These are phyloP conservation scores for Pygmarrhopalites habei DNA, from an alignment of 1,140 invertebrate species.

Conservation along the genomic window DNA sequence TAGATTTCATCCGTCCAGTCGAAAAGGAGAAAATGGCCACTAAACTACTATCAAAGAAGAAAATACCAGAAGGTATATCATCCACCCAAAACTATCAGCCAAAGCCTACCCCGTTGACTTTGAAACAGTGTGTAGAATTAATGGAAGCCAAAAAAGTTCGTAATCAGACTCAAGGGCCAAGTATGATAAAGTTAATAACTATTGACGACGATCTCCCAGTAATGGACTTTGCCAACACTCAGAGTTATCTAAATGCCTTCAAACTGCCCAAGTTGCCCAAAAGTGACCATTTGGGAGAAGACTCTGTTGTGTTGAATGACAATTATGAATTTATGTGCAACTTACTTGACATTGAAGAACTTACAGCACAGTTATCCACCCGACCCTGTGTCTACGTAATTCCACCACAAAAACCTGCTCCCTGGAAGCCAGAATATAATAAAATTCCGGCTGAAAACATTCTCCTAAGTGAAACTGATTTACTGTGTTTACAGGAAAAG, in stretches of 20 bases:
- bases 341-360: constrained; percentile 8
- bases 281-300: neutral
- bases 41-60: constrained; percentile 23
- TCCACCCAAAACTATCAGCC: neutral
- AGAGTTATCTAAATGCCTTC: neutral
- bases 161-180: no score
- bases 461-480: neutral
- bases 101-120: no score
- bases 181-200: neutral
- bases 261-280: no score
- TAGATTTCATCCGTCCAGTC: neutral
- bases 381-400: constrained; percentile 11
- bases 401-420: neutral
- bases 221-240: neutral
- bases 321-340: constrained; percentile 2
- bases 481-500: neutral
- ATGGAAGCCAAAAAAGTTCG: neutral
- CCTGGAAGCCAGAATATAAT: neutral
- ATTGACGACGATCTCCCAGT: neutral
- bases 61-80: constrained; percentile 1
- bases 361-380: neutral
- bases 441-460: neutral
- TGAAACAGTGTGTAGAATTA: neutral
- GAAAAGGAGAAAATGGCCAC: neutral
- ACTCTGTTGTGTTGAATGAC: neutral